Conservation (phyloP, 2,888 invertebrate species). For the Acleris holmiana region DNA sequence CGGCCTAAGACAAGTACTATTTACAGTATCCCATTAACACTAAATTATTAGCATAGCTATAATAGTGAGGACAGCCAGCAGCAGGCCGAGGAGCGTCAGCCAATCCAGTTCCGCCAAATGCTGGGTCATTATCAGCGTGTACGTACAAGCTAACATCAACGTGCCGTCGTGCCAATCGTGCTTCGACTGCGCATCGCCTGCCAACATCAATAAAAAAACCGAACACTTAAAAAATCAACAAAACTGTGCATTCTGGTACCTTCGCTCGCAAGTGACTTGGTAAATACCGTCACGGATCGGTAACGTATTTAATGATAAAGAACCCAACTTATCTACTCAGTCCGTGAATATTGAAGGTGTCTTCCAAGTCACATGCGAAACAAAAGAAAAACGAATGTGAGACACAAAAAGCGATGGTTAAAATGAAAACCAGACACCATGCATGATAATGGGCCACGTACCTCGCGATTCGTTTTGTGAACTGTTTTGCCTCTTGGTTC, state of each 20-base stretch:
- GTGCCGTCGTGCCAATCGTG: constrained; percentile 86
- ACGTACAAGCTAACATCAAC: constrained; percentile 90
- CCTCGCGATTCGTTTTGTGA: constrained; percentile 80
- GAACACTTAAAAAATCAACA: constrained; percentile 33
- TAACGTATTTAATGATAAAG: not conserved
- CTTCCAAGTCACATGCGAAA: constrained; percentile 11
- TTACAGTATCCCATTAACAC: constrained; percentile 38
- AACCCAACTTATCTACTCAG: too few relatives aligned
- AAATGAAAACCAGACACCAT: constrained; percentile 77
- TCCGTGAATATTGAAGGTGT: not conserved
- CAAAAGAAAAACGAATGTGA: constrained; percentile 43
- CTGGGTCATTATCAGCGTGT: constrained; percentile 88
- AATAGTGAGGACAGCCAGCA: constrained; percentile 90
- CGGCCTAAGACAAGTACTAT: not conserved
- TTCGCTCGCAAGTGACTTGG: not conserved
- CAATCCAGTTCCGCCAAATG: constrained; percentile 89
- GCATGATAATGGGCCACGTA: constrained; percentile 77
- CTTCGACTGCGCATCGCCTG: constrained; percentile 79
- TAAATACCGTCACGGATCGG: not conserved
- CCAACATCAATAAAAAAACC: constrained; percentile 60
- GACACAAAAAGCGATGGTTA: constrained; percentile 58
- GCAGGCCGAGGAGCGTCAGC: constrained; percentile 89
- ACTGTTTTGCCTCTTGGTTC: constrained; percentile 75
- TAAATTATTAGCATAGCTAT: constrained; percentile 87
- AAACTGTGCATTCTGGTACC: constrained; percentile 32